A percentile compares a stretch with the other conserved stretches of the same genome.
Evolutionary conservation across 2,797 vertebrate genomes (phyloP).

Genomic region (Cryptoblepharus egeriae): DNA sequence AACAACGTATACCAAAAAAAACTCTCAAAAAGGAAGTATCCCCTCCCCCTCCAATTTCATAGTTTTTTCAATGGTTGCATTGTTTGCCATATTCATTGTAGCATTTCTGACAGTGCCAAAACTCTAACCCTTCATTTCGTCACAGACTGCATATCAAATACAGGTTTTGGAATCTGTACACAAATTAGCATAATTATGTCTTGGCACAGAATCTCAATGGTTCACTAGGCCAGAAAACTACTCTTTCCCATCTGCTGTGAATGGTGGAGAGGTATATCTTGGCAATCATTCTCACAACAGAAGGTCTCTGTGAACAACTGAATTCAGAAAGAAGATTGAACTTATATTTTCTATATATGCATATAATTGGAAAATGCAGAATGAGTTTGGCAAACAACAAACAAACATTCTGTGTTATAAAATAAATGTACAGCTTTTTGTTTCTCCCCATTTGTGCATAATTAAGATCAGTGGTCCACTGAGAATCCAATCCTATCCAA

Average conservation of each 20-base stretch:
- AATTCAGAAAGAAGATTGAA: neutral
- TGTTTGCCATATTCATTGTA: conserved; percentile 29
- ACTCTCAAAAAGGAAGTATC: too few relatives aligned
- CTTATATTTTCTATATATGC: neutral
- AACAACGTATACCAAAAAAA: too few relatives aligned
- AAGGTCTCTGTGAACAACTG: conserved; percentile 19
- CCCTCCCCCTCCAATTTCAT: too few relatives aligned
- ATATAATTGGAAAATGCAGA: neutral
- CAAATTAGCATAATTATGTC: neutral
- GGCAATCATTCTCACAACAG: conserved; percentile 27
- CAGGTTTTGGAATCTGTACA: neutral
- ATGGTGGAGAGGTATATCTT: conserved; percentile 1
- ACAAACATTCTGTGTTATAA: neutral
- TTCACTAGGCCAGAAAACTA: neutral
- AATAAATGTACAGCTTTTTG: neutral
- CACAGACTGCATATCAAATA: conserved; percentile 7
- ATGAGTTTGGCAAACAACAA: neutral
- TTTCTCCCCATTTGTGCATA: neutral
- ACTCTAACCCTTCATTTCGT: conserved; percentile 4
- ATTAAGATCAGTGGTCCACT: neutral
- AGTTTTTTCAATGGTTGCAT: neutral
- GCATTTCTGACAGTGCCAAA: neutral
- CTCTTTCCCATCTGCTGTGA: conserved; percentile 20
- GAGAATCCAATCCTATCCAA: too few relatives aligned
- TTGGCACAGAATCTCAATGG: neutral